These are phyloP conservation scores for Brevimyrus niger DNA, from an alignment of 2,113 vertebrate species.

Conservation along the genomic window DNA sequence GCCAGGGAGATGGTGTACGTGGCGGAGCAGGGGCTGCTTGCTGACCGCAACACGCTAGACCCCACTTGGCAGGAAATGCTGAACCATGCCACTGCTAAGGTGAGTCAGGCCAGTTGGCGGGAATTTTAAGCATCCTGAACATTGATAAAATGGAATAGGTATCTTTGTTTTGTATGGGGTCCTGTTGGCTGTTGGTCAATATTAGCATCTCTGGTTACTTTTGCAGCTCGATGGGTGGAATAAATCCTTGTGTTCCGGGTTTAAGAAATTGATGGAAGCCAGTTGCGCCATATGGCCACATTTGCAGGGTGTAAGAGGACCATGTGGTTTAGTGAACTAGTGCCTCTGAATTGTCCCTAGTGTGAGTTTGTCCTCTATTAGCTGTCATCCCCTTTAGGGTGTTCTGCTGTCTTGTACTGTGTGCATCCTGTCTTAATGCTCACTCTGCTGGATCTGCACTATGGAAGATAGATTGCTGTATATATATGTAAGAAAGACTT, in stretches of 20 bases:
- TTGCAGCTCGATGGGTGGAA: background rate
- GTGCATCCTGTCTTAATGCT: background rate
- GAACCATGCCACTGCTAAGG: constrained; percentile 84
- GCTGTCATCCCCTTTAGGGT: background rate
- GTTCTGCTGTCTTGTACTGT: background rate
- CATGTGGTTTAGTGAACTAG: background rate
- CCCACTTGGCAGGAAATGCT: constrained; percentile 95
- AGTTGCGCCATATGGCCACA: background rate
- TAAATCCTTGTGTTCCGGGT: background rate
- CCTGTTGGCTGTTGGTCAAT: background rate
- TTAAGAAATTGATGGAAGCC: background rate
- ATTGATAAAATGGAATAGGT: background rate
- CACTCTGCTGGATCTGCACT: background rate
- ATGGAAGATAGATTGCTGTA: background rate
- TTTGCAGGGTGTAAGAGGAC: background rate
- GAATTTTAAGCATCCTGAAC: background rate
- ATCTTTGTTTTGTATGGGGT: background rate
- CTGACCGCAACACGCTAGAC: constrained; percentile 78
- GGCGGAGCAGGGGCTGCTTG: constrained; percentile 81
- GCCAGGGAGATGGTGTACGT: constrained; percentile 91
- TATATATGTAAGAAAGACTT: background rate
- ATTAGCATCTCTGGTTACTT: background rate
- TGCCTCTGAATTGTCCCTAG: background rate
- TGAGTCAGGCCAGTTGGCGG: constrained; percentile 30
- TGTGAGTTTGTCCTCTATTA: background rate